Evolutionary conservation across 92 coral and sea anemone species (phyloP).

Genomic region (Phenganax subtilis): DNA sequence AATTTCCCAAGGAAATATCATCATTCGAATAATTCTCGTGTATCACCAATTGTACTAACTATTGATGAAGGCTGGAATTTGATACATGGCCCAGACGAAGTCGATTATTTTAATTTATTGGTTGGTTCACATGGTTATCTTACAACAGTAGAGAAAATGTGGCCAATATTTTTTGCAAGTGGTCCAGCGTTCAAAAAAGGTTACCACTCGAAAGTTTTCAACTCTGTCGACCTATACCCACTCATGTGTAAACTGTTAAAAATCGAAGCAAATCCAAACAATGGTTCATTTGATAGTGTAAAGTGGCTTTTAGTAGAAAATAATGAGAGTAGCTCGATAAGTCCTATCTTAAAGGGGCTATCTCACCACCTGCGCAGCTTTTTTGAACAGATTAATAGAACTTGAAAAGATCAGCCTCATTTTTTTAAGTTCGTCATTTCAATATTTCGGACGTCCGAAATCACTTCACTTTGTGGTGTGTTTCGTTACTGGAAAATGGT

Average conservation of each 20-base stretch:
- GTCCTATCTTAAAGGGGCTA: not conserved
- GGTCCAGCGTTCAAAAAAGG: conserved; percentile 76
- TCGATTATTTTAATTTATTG: too few relatives aligned
- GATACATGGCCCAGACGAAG: not conserved
- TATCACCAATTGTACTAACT: conserved; percentile 59
- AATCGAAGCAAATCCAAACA: conserved; percentile 59
- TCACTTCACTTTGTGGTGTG: too few relatives aligned
- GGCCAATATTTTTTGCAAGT: conserved; percentile 68
- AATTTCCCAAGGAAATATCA: conserved; percentile 60
- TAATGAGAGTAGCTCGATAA: not conserved
- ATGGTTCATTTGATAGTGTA: conserved; percentile 58
- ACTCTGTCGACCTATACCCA: conserved; percentile 63
- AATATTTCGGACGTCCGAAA: too few relatives aligned
- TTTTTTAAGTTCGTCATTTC: too few relatives aligned
- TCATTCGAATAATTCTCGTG: conserved; percentile 54
- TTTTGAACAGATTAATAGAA: too few relatives aligned
- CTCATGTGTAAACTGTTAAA: conserved; percentile 69
- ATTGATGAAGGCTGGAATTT: conserved; percentile 75
- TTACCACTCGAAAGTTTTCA: conserved; percentile 53
- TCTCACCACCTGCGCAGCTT: too few relatives aligned
- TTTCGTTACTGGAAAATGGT: too few relatives aligned
- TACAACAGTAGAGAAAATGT: conserved; percentile 52
- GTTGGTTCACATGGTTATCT: conserved; percentile 65
- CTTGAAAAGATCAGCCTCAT: too few relatives aligned
- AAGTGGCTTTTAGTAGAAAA: conserved; percentile 1